Conservation (phyloP, 2,888 invertebrate genomes). For the Thymelicus sylvestris region DNA sequence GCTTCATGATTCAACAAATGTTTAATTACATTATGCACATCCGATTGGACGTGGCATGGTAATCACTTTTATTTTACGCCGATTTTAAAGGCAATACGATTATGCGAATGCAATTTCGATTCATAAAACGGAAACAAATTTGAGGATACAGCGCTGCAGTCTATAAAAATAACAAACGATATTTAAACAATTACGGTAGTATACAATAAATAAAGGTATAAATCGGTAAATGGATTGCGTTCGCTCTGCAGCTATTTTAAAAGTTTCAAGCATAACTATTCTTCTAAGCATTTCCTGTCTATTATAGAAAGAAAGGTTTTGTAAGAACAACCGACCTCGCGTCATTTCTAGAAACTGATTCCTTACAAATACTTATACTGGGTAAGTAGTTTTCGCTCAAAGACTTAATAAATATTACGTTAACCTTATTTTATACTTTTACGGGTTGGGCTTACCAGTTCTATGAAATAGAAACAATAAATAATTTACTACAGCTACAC, state of each 20-base stretch:
- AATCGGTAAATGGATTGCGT: conserved; percentile 15
- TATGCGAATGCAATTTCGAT: conserved; percentile 37
- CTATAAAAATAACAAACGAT: conserved; percentile 37
- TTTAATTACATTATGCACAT: conserved; percentile 38
- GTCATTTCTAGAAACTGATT: too few species aligned
- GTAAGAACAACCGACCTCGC: too few species aligned
- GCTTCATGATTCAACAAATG: conserved; percentile 27
- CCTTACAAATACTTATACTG: too few species aligned
- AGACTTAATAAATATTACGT: too few species aligned
- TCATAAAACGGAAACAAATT: conserved; percentile 39
- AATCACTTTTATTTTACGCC: conserved; percentile 38
- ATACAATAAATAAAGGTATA: conserved; percentile 20
- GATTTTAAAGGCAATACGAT: conserved; percentile 38
- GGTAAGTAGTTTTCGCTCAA: too few species aligned
- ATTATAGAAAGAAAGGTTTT: too few species aligned
- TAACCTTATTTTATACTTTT: too few species aligned
- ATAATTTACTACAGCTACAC: too few species aligned
- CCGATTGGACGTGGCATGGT: conserved; percentile 34
- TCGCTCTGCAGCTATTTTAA: conserved; percentile 2
- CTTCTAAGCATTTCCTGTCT: not conserved
- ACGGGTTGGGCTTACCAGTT: too few species aligned
- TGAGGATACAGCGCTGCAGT: conserved; percentile 31
- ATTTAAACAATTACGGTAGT: conserved; percentile 25
- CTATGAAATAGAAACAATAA: too few species aligned
- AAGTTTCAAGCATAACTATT: not conserved